phyloP scores from a whole-genome alignment of 1,140 invertebrate species.

The Neotoxoptera formosana region DNA sequence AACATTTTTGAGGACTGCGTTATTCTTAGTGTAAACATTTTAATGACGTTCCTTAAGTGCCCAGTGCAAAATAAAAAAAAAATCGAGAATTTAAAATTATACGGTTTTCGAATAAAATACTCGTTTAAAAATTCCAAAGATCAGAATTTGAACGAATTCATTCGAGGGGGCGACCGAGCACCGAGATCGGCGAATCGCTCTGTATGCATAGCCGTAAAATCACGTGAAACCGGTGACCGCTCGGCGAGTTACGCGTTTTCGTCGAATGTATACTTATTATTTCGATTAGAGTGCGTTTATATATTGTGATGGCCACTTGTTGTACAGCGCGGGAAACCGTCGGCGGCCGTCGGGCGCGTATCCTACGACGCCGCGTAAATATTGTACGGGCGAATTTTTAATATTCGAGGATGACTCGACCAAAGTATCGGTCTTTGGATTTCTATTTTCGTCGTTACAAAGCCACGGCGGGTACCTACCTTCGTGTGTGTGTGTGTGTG shows the following conservation, averaged over 20 bases:
- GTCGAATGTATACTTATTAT: background rate
- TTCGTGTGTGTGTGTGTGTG: no score
- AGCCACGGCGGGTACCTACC: background rate
- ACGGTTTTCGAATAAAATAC: no score
- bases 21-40: no score
- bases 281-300: background rate
- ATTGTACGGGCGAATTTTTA: background rate
- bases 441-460: background rate
- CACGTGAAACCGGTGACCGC: background rate
- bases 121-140: no score
- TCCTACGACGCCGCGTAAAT: background rate
- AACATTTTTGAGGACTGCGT: no score
- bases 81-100: no score
- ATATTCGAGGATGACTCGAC: background rate
- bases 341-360: background rate
- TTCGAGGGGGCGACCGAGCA: no score
- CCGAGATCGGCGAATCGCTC: no score
- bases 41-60: no score
- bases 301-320: background rate
- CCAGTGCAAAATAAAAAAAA: no score
- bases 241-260: background rate
- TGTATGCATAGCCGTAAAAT: background rate
- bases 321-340: background rate
- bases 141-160: no score
- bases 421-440: background rate